Base-by-base conservation (phyloP, 1,140 invertebrate genomes). In the Ctenoplectra terminalis region DNA sequence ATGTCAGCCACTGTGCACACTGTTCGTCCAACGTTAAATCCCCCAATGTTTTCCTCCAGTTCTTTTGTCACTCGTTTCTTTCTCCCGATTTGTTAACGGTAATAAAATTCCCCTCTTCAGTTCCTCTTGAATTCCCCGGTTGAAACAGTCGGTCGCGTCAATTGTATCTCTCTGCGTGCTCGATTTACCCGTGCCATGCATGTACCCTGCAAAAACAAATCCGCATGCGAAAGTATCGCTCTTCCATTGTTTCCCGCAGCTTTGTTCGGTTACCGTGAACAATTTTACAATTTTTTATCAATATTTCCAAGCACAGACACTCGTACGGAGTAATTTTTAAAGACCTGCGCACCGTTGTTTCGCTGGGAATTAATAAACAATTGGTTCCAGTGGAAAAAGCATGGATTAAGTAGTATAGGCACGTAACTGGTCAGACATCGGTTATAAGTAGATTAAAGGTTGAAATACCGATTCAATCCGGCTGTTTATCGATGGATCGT, bases 21-120 rank as follows among this genome's bases (percentile, higher is more conserved):
- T 2, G 23, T 13, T n/a, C 23, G 61, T 17, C 23, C 23, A 40
- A 31, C 15, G 34, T n/a, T n/a, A 64, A 64, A 64, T 11, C 23
- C 34, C 15, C 23, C 11, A 23, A 5, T n/a, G 13, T 40, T n/a
- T 40, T n/a, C 8, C 29, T 40, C 34, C 13, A 1, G n/a, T 66
- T 66, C 63, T 31, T 48, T 48, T 67, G 26, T 46, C 23, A 5
- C 13, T 46, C 29, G 17, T 23, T 31, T 26, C 63, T 66, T 67
- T 48, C 64, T 29, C 46, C 13, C 43, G 66, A 50, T 69, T 69
- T 69, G 66, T 69, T 69, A 50, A 48, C 29, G 7, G 66, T 48
- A 69, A 69, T 48, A 69, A 48, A 69, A 69, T 50, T 48, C 26
- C 66, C 20, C 66, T 50, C 66, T 69, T 69, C 43, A 31, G 26